Evolutionary conservation across 2,113 vertebrate genomes (phyloP).

Genomic region (Thalassarche chlororhynchos): DNA sequence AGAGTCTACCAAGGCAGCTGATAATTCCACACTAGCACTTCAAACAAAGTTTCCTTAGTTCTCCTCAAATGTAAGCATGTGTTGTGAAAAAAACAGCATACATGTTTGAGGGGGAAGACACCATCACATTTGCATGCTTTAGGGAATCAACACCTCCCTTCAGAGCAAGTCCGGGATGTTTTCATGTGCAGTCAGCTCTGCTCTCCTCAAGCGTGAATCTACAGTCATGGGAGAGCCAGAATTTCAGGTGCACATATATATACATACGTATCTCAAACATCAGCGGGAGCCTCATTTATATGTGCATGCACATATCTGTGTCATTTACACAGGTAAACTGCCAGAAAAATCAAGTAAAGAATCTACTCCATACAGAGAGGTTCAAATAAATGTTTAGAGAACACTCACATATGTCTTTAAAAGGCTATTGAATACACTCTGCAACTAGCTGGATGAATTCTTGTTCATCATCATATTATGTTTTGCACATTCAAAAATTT

Average conservation of each 20-base stretch:
- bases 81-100: background rate
- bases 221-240: background rate
- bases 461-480: background rate
- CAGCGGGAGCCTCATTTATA: background rate
- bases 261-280: background rate
- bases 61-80: background rate
- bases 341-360: background rate
- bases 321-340: background rate
- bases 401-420: background rate
- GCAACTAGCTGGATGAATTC: background rate
- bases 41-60: background rate
- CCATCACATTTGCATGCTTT: background rate
- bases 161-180: background rate
- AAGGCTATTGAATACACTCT: background rate
- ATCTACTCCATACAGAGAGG: background rate
- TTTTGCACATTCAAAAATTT: background rate
- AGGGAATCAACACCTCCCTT: background rate
- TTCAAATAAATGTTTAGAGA: background rate
- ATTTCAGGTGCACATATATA: background rate
- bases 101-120: background rate
- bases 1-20: background rate
- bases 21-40: background rate
- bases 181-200: background rate
- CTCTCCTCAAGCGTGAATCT: background rate
- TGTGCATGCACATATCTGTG: background rate